Evolutionary conservation across 2,888 invertebrate species (phyloP).

Genomic region (Ellobium chinense): DNA sequence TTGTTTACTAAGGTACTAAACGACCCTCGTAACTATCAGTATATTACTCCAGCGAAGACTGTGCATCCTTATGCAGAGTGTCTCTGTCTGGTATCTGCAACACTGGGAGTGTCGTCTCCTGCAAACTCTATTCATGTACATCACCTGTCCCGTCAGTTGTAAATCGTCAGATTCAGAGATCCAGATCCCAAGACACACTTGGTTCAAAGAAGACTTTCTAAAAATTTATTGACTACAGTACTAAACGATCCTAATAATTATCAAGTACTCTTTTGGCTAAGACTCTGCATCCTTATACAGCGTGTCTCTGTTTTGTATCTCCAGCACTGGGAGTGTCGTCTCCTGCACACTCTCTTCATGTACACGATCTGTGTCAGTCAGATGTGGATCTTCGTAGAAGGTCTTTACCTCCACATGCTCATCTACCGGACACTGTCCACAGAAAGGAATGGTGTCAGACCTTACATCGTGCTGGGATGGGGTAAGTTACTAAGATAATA

Average conservation of each 20-base stretch:
- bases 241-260: too few relatives aligned
- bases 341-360: conserved; percentile 83
- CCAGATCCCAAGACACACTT: neutral
- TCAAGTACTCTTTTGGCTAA: too few relatives aligned
- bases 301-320: neutral
- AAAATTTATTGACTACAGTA: too few relatives aligned
- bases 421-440: conserved; percentile 85
- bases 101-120: conserved; percentile 85
- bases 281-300: too few relatives aligned
- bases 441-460: conserved; percentile 83
- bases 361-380: conserved; percentile 85
- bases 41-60: too few relatives aligned
- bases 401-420: conserved; percentile 85
- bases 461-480: conserved; percentile 85
- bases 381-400: conserved; percentile 86
- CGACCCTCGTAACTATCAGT: too few relatives aligned
- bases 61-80: too few relatives aligned
- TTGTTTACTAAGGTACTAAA: too few relatives aligned
- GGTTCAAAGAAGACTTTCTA: too few relatives aligned
- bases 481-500: conserved; percentile 82
- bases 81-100: conserved; percentile 64
- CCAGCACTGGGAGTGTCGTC: conserved; percentile 84
- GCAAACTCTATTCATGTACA: conserved; percentile 84
- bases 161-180: conserved; percentile 83
- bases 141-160: conserved; percentile 84